These are phyloP conservation scores for Tragelaphus imberbis DNA, from an alignment of 2,113 vertebrate species.

Conservation along the genomic window DNA sequence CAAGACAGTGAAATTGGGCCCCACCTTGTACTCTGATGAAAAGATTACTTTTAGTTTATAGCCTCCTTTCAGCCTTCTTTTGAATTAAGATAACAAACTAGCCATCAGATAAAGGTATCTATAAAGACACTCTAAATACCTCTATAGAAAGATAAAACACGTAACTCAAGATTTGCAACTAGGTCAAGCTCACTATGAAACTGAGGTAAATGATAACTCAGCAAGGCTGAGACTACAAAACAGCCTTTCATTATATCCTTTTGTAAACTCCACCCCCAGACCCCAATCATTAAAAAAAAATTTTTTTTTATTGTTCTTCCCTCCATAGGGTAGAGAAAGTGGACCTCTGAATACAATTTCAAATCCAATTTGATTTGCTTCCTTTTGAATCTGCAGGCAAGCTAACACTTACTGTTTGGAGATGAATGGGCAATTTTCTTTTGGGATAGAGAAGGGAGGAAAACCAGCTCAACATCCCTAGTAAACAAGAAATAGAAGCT, in stretches of 20 bases:
- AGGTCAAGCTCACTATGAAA: background rate
- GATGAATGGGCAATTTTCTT: background rate
- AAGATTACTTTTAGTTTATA: background rate
- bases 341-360: background rate
- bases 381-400: background rate
- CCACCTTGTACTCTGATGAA: background rate
- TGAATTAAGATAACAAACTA: slow-evolving; percentile 3
- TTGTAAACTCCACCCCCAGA: background rate
- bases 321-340: background rate
- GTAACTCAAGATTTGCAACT: background rate
- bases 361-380: background rate
- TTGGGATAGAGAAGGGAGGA: background rate
- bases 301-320: background rate
- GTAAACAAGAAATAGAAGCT: background rate
- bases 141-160: background rate
- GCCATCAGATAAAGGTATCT: background rate
- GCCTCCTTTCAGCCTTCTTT: background rate
- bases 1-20: background rate
- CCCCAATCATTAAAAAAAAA: background rate
- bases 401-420: background rate
- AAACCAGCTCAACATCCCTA: background rate
- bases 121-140: background rate
- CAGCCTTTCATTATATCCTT: background rate
- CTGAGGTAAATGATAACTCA: background rate
- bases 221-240: background rate